Base-by-base conservation (phyloP, 2,797 vertebrate genomes). In the Liasis olivaceus region DNA sequence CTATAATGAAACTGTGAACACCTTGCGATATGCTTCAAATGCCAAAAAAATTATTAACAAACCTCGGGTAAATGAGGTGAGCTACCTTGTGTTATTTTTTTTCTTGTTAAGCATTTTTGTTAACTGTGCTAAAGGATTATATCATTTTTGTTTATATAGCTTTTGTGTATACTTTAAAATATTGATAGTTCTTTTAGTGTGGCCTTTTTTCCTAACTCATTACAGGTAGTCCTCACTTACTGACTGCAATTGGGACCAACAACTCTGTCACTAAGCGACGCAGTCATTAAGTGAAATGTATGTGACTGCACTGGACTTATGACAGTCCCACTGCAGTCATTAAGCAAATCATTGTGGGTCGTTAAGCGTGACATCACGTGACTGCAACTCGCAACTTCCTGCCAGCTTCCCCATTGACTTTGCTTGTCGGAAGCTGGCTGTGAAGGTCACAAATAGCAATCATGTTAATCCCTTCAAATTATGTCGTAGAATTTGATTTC, bases 31-130 rank as follows among this genome's bases (percentile, higher is more conserved):
- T 0, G 99, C 99, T 47, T 98, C 99, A 92, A 99, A 98, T 92
- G 99, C 99, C 94, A 99, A 98, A 96, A 99, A 99, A 95, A 99
- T 99, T 92, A 98, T 99, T 97, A 99, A 99, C 97, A 99, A 98
- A 96, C 99, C 99, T 24, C 98, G 98, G 87, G 98, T 99, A 95
- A 99, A 99, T 96, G 99, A 99, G 99, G 99, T 99, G 92, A 97
- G 98, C 66, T 86, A 42, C 64, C 42, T 24, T 90, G 20, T 94
- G 94, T 31, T 92, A 20, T 56, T 93, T 15, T 66, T 54, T 22
- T 93, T 94, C 66, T 91, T 92, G 24, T 31, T 88, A 60, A 69
- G 24, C 5, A 24, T 92, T 63, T 77, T 85, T 26, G 20, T 47
- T 81, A 24, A 36, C 9, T 47, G 51, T 20, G 47, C 3, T 24